A percentile compares a stretch with the other conserved stretches of the same genome.
Conservation (phyloP, 35 echinoderm and acorn worm species). For the Heliocidaris erythrogramma region DNA sequence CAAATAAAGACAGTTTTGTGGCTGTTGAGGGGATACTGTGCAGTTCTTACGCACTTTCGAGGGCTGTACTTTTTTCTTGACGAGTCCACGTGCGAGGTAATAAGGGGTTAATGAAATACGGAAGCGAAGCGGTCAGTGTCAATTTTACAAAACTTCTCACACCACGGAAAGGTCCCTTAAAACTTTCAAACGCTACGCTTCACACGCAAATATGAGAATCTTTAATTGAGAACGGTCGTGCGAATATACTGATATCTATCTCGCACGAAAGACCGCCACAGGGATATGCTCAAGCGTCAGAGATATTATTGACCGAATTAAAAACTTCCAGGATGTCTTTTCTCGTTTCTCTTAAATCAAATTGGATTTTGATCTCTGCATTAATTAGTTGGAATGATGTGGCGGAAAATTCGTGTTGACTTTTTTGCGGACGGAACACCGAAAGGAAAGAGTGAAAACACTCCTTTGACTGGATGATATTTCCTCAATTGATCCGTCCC, state of each 20-base stretch:
- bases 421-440: not conserved
- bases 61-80: not conserved
- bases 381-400: not conserved
- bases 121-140: not conserved
- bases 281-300: not conserved
- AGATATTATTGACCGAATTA: slow-evolving; percentile 13
- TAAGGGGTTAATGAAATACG: not conserved
- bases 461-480: not conserved
- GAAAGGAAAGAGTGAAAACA: not conserved
- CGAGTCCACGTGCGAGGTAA: not conserved
- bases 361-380: slow-evolving; percentile 6
- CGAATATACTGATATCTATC: not conserved
- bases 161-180: not conserved
- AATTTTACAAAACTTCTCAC: not conserved
- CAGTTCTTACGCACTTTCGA: not conserved
- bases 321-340: not conserved
- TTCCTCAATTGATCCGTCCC: not conserved
- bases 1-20: not conserved
- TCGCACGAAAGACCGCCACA: not conserved
- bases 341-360: not conserved
- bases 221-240: not conserved
- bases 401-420: not conserved
- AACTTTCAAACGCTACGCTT: not conserved
- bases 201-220: not conserved
- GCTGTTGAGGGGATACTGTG: not conserved